A percentile compares a stretch with the other conserved stretches of the same genome.
Evolutionary conservation across 2,113 vertebrate species (phyloP).

Genomic region (Syngnathus floridae): DNA sequence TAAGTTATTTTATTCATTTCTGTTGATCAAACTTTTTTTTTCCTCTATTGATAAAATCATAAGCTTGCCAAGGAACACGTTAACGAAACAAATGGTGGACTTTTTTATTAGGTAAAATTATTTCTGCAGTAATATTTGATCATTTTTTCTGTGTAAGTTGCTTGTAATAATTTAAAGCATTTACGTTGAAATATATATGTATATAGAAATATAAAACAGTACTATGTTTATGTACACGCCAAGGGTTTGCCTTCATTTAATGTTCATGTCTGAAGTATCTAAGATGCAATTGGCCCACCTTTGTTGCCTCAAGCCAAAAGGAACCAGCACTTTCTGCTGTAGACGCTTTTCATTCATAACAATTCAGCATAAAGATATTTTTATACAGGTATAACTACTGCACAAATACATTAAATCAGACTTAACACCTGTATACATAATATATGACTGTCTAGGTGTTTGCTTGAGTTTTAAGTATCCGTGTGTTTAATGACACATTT

Average conservation of each 20-base stretch:
- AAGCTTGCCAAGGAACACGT: conserved; percentile 41
- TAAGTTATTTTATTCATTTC: conserved; percentile 10
- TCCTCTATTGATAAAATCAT: conserved; percentile 18
- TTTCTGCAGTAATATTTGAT: conserved; percentile 20
- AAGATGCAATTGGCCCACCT: conserved; percentile 38
- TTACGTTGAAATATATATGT: conserved; percentile 1
- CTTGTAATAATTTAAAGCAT: neutral
- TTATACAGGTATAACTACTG: neutral
- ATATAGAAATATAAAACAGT: conserved; percentile 20
- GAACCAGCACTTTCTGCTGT: conserved; percentile 33
- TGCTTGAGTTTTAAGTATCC: no score
- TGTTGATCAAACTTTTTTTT: conserved; percentile 11
- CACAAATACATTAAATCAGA: neutral
- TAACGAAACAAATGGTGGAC: conserved; percentile 29
- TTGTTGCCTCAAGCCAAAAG: conserved; percentile 44
- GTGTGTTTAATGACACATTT: neutral
- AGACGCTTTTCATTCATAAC: conserved; percentile 20
- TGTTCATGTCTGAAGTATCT: conserved; percentile 29
- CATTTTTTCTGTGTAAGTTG: conserved; percentile 11
- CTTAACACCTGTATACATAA: neutral
- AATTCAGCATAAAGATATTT: conserved; percentile 14
- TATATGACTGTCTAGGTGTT: neutral
- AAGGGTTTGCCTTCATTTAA: conserved; percentile 57
- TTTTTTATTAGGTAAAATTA: neutral
- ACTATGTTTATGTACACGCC: conserved; percentile 56